Conservation (phyloP, 2,888 invertebrate genomes). For the Eupithecia dodoneata region DNA sequence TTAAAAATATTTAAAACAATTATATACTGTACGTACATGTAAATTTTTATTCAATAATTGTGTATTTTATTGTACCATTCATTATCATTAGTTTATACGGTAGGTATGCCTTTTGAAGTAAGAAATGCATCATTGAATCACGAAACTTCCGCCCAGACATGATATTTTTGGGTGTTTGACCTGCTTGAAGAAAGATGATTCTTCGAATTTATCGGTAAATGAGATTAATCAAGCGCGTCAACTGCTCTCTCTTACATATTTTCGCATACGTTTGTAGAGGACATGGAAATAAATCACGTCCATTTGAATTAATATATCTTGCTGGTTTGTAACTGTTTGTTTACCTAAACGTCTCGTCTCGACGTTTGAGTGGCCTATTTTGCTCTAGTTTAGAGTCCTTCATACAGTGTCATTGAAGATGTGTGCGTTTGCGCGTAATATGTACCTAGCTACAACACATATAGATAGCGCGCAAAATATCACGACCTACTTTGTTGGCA, state of each 20-base stretch:
- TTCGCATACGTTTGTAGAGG: conserved; percentile 37
- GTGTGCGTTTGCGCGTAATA: conserved; percentile 50
- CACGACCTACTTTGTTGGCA: conserved; percentile 75
- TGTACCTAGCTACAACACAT: conserved; percentile 36
- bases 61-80: neutral
- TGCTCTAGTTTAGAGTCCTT: conserved; percentile 53
- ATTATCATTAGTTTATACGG: neutral
- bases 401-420: conserved; percentile 56
- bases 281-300: conserved; percentile 49
- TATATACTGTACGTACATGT: neutral
- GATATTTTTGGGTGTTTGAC: conserved; percentile 66
- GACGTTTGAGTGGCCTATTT: conserved; percentile 47
- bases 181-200: conserved; percentile 60
- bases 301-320: conserved; percentile 47
- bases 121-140: conserved; percentile 65
- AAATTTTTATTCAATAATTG: neutral
- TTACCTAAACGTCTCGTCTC: conserved; percentile 44
- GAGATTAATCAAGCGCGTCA: conserved; percentile 52
- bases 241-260: conserved; percentile 45
- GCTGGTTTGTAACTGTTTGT: conserved; percentile 42
- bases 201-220: conserved; percentile 57
- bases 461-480: conserved; percentile 62
- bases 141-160: conserved; percentile 61
- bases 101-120: conserved; percentile 41
- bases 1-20: too few species aligned